phyloP scores from a whole-genome alignment of 2,888 invertebrate species.

The Thumatha senex region DNA sequence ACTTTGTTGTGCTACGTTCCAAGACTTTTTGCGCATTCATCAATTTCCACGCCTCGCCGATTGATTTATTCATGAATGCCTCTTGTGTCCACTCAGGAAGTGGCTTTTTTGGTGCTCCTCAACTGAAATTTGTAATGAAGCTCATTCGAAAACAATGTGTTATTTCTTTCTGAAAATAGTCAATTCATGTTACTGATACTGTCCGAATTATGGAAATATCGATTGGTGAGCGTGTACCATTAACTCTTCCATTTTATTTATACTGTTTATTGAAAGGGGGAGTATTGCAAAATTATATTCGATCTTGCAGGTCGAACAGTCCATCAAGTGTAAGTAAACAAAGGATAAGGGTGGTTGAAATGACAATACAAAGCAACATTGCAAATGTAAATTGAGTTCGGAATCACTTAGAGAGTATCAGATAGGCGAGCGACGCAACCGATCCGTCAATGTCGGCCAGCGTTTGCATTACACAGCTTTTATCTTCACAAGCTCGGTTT shows the following conservation, averaged over 20 bases:
- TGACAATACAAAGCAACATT: conserved; percentile 74
- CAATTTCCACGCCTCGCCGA: conserved; percentile 80
- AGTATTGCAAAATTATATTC: conserved; percentile 39
- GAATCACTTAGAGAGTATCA: conserved; percentile 82
- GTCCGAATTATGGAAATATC: conserved; percentile 17
- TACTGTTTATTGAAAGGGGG: conserved; percentile 27
- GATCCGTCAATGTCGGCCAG: conserved; percentile 80
- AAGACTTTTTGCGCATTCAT: conserved; percentile 76
- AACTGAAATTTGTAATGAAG: conserved; percentile 79
- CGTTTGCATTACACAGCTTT: conserved; percentile 81
- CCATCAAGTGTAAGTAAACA: conserved; percentile 54
- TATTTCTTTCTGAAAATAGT: conserved; percentile 66
- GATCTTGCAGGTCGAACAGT: conserved; percentile 34
- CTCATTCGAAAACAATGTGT: conserved; percentile 79
- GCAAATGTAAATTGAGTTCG: conserved; percentile 77
- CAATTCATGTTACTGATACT: conserved; percentile 21
- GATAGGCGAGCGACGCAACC: conserved; percentile 76
- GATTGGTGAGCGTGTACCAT: conserved; percentile 14
- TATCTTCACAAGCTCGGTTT: conserved; percentile 73
- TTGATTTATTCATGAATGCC: conserved; percentile 82
- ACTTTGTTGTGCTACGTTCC: conserved; percentile 77
- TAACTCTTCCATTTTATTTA: conserved; percentile 12
- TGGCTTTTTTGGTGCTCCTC: conserved; percentile 69
- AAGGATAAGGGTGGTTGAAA: conserved; percentile 65
- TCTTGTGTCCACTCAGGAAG: conserved; percentile 78